These are phyloP conservation scores for Oryctes rhinoceros DNA, from an alignment of 1,140 invertebrate species.

Conservation along the genomic window DNA sequence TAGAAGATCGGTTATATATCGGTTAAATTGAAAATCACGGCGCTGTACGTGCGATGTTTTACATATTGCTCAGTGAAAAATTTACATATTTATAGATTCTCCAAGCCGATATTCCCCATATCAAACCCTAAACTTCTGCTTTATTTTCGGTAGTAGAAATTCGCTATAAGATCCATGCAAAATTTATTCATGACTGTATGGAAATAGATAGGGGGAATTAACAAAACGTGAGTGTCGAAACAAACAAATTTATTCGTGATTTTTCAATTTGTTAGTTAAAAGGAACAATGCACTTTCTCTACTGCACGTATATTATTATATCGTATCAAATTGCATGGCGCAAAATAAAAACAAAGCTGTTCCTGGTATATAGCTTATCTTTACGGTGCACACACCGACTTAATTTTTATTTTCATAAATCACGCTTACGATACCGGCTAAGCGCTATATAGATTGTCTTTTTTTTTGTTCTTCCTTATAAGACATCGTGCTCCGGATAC, in stretches of 20 bases:
- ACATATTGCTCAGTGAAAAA: constrained; percentile 5
- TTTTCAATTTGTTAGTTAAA: too few relatives aligned
- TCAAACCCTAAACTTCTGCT: neutral
- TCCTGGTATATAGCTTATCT: too few relatives aligned
- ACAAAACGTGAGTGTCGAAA: neutral
- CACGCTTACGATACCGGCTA: neutral
- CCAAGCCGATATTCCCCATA: neutral
- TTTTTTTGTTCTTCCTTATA: constrained; percentile 1
- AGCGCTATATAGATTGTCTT: neutral
- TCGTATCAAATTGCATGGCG: too few relatives aligned
- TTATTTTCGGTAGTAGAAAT: neutral
- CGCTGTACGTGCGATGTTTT: neutral
- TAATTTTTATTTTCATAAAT: constrained; percentile 6
- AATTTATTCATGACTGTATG: constrained; percentile 1
- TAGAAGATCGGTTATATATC: too few relatives aligned
- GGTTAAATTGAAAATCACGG: neutral
- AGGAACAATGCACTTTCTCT: too few relatives aligned
- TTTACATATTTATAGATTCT: constrained; percentile 16
- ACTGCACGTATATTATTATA: too few relatives aligned
- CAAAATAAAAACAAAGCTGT: too few relatives aligned
- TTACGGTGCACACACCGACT: neutral
- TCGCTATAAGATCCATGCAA: neutral
- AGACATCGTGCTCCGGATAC: neutral
- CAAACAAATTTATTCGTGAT: too few relatives aligned
- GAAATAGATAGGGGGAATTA: neutral